phyloP scores from a whole-genome alignment of 2,797 vertebrate species.

The Hypotaenidia philippensis region DNA sequence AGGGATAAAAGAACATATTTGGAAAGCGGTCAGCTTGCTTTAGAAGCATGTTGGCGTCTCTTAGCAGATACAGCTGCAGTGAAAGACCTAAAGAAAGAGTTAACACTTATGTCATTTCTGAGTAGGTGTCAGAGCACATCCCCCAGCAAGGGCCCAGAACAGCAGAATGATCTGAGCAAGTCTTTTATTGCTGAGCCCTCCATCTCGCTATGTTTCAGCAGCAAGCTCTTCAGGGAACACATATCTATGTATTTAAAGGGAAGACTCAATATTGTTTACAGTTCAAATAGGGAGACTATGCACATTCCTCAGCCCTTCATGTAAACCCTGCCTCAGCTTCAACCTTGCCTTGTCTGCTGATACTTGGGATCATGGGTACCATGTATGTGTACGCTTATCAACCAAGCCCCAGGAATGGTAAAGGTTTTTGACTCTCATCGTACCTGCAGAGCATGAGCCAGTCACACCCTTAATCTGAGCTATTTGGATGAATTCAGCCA shows the following conservation, averaged over 20 bases:
- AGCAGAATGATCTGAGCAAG: neutral
- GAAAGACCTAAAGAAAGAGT: constrained; percentile 23
- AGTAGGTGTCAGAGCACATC: neutral
- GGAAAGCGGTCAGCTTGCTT: neutral
- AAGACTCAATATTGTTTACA: neutral
- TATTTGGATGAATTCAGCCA: neutral
- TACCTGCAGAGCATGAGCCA: neutral
- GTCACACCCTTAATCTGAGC: neutral
- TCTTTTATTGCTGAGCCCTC: neutral
- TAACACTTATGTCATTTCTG: constrained; percentile 9
- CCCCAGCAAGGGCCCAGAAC: neutral
- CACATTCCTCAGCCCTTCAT: neutral
- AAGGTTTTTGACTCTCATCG: neutral
- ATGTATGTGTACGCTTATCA: neutral
- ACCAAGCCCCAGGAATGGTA: neutral
- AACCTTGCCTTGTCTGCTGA: neutral
- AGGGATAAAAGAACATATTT: neutral
- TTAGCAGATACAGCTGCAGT: neutral
- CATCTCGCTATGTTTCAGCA: neutral
- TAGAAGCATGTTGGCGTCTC: neutral
- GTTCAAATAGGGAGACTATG: neutral
- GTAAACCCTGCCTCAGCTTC: neutral
- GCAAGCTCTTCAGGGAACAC: neutral
- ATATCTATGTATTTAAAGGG: neutral
- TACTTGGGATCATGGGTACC: neutral